Evolutionary conservation across 2,888 invertebrate species (phyloP).

Genomic region (Ernsta delagoae): DNA sequence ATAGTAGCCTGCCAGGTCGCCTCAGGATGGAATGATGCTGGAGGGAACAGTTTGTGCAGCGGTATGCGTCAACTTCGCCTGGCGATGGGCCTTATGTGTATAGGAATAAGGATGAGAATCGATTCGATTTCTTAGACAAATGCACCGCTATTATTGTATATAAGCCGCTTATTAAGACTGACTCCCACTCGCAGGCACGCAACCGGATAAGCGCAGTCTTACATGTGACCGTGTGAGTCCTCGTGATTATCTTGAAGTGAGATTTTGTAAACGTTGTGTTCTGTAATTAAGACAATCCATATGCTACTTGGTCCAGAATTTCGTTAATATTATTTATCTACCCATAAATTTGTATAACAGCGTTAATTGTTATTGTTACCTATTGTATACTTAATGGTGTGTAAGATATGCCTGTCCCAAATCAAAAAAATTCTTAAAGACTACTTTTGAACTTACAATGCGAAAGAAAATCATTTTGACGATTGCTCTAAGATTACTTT

Average conservation of each 20-base stretch:
- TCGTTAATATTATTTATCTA: too few species aligned
- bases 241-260: background rate
- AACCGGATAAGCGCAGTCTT: slow-evolving; percentile 55
- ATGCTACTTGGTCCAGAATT: too few species aligned
- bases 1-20: background rate
- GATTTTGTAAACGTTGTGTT: too few species aligned
- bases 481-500: too few species aligned
- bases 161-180: slow-evolving; percentile 80
- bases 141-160: slow-evolving; percentile 63
- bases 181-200: slow-evolving; percentile 80
- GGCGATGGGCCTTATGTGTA: slow-evolving; percentile 19
- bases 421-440: too few species aligned
- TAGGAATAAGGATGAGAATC: slow-evolving; percentile 40
- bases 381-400: too few species aligned
- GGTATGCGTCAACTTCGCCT: background rate
- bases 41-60: background rate
- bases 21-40: background rate
- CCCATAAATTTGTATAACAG: too few species aligned
- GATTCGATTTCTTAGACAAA: slow-evolving; percentile 10
- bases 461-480: too few species aligned
- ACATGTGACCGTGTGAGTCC: slow-evolving; percentile 61
- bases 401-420: too few species aligned
- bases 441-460: too few species aligned
- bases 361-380: too few species aligned
- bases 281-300: too few species aligned